A percentile compares a stretch with the other conserved stretches of the same genome.
Conservation (phyloP, 1,140 invertebrate species). For the Sinella curviseta region DNA sequence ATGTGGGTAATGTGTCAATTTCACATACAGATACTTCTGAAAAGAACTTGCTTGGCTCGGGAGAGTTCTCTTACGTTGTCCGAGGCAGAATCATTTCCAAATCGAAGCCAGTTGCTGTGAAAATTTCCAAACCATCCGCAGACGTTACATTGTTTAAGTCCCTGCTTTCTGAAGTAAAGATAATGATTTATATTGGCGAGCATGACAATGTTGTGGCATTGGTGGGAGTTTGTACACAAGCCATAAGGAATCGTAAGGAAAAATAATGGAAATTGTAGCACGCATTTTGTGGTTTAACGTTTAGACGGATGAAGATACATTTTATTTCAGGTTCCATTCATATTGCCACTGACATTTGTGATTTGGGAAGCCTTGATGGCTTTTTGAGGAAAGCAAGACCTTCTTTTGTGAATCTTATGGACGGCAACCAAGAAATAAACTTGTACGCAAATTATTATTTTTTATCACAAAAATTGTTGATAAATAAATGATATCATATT, state of each 20-base stretch:
- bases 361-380: background rate
- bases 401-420: background rate
- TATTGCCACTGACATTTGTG: slow-evolving; percentile 22
- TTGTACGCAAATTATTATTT: background rate
- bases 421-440: background rate
- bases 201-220: slow-evolving; percentile 28
- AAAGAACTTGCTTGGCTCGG: slow-evolving; percentile 3
- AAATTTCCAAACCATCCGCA: slow-evolving; percentile 28
- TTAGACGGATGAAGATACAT: background rate
- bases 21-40: slow-evolving; percentile 24
- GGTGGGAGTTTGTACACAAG: slow-evolving; percentile 29
- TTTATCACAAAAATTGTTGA: background rate
- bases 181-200: slow-evolving; percentile 30
- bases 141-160: slow-evolving; percentile 31
- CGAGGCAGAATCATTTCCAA: slow-evolving; percentile 8
- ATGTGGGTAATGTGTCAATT: background rate
- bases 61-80: slow-evolving; percentile 13
- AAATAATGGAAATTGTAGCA: no score
- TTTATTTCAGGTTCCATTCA: background rate
- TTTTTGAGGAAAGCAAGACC: background rate
- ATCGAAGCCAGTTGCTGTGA: slow-evolving; percentile 25
- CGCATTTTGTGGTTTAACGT: background rate
- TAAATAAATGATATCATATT: background rate
- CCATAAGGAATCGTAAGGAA: slow-evolving; percentile 24
- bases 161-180: slow-evolving; percentile 29